Evolutionary conservation across 2,113 vertebrate species (phyloP).

Genomic region (zebrafish (Danio rerio)): DNA sequence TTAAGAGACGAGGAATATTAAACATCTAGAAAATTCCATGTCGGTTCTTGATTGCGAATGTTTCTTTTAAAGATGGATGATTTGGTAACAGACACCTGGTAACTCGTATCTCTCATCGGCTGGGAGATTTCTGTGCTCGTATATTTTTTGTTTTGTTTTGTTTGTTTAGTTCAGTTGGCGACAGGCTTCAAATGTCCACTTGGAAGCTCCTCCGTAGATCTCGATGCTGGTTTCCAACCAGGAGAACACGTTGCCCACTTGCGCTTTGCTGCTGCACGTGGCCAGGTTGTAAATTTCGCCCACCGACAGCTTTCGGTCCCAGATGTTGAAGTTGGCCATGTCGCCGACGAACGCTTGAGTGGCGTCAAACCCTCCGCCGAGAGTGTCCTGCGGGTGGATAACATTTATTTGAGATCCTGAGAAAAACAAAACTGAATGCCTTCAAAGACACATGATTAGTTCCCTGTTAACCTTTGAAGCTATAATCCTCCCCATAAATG

Average conservation of each 20-base stretch:
- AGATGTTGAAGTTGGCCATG: slow-evolving; percentile 96
- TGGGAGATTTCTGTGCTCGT: slow-evolving; percentile 47
- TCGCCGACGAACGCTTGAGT: slow-evolving; percentile 97
- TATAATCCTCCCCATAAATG: slow-evolving; percentile 40
- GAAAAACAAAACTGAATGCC: background rate
- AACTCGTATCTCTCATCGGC: slow-evolving; percentile 45
- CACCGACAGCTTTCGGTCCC: slow-evolving; percentile 92
- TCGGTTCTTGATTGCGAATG: slow-evolving; percentile 55
- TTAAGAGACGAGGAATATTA: slow-evolving; percentile 59
- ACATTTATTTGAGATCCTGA: slow-evolving; percentile 32
- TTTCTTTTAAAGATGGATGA: slow-evolving; percentile 53
- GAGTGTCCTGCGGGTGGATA: slow-evolving; percentile 83
- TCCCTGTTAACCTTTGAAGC: slow-evolving; percentile 41
- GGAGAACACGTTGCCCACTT: slow-evolving; percentile 91
- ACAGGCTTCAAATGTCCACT: slow-evolving; percentile 97
- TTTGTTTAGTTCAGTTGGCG: slow-evolving; percentile 91
- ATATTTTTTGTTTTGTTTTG: too few species aligned
- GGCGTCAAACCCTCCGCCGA: slow-evolving; percentile 95
- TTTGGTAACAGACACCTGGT: slow-evolving; percentile 60
- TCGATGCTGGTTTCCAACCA: slow-evolving; percentile 94
- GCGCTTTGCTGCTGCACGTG: slow-evolving; percentile 93
- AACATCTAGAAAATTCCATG: slow-evolving; percentile 66
- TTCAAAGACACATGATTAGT: slow-evolving; percentile 14
- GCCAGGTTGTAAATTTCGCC: slow-evolving; percentile 94
- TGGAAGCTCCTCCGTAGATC: slow-evolving; percentile 93